Percentiles rank a stretch among this genome's conserved stretches.
These are phyloP conservation scores for Andrena flavipes DNA, from an alignment of 2,888 invertebrate species.

Conservation along the genomic window DNA sequence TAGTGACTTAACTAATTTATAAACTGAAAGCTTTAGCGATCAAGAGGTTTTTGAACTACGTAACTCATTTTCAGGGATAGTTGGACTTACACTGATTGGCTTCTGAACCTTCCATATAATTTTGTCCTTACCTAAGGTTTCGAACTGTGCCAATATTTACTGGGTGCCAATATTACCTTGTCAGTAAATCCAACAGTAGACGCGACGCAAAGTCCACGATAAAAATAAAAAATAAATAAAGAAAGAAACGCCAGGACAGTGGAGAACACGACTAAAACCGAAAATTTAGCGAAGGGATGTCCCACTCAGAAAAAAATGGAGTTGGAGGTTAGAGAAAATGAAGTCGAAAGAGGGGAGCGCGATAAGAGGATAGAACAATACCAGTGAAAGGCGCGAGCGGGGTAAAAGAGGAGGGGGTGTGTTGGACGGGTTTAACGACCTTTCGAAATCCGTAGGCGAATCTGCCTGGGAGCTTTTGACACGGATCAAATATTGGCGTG, in stretches of 20 bases:
- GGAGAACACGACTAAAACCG: neutral
- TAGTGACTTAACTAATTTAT: too few relatives aligned
- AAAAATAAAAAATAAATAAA: neutral
- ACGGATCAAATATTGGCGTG: constrained; percentile 77
- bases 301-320: neutral
- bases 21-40: too few relatives aligned
- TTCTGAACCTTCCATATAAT: too few relatives aligned
- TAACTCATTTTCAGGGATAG: too few relatives aligned
- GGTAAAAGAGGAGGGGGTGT: neutral
- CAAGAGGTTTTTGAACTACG: too few relatives aligned
- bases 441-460: constrained; percentile 69
- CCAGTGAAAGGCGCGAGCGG: neutral
- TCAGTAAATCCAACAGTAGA: too few relatives aligned
- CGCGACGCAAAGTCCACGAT: neutral
- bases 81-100: too few relatives aligned
- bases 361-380: constrained; percentile 45
- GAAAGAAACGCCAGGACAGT: neutral
- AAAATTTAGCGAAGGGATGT: neutral
- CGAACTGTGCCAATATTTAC: too few relatives aligned
- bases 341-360: constrained; percentile 23
- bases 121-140: too few relatives aligned
- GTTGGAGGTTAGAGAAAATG: constrained; percentile 28
- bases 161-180: too few relatives aligned
- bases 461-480: constrained; percentile 72
- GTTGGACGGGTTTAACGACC: constrained; percentile 69